Evolutionary conservation across 30 jellyfish, hydroid and myxozoan species (phyloP).

Genomic region (Cassiopea andromeda): DNA sequence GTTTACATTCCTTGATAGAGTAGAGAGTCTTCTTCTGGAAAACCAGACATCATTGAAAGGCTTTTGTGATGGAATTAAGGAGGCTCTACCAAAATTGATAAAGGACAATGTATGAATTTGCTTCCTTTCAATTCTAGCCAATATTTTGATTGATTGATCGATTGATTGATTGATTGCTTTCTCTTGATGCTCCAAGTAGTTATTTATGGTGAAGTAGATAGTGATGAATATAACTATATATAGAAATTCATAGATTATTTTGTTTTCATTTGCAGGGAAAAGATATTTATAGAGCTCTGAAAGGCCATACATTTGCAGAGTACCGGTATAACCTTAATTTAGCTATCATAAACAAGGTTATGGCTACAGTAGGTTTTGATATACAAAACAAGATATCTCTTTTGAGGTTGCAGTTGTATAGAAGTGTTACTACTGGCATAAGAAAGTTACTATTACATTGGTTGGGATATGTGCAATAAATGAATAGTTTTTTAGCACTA

Average conservation of each 20-base stretch:
- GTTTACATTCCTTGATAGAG: neutral
- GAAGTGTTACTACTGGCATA: no score
- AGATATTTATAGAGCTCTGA: neutral
- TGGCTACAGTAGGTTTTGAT: neutral
- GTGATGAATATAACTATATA: no score
- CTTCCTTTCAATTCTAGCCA: neutral
- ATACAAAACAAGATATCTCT: neutral
- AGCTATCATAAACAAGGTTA: neutral
- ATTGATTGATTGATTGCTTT: no score
- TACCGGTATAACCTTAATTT: neutral
- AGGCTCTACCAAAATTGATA: slow-evolving; percentile 6
- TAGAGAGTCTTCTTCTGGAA: neutral
- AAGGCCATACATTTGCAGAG: neutral
- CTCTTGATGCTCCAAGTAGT: no score
- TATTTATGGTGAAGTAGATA: no score
- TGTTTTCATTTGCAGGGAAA: neutral
- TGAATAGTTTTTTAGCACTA: no score
- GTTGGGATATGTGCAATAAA: neutral
- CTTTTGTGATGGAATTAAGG: slow-evolving; percentile 22
- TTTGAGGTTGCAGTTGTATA: neutral
- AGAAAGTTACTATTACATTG: no score
- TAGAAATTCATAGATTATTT: no score
- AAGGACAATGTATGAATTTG: slow-evolving; percentile 8
- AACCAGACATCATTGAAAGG: slow-evolving; percentile 26
- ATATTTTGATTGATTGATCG: neutral